Evolutionary conservation across 2,888 invertebrate species (phyloP), one percentile per base, ranked within the genome.

Genomic region (Operophtera brumata): DNA sequence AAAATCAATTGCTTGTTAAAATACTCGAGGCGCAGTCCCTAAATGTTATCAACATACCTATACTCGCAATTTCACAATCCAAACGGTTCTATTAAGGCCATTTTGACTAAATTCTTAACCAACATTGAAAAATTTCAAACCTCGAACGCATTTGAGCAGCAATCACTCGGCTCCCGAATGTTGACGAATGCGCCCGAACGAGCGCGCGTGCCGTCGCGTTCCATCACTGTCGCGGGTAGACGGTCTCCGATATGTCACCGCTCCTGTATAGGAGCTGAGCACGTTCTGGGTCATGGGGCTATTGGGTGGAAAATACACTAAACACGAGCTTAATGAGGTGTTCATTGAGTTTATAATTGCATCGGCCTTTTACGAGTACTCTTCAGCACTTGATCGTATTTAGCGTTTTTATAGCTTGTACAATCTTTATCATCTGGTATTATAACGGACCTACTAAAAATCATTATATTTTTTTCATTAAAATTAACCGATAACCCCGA

Each of bases 221-320:
- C 66, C 55, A 74, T 81, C 80, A 80, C 69, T 67, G 80, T 81
- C 80, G 65, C 55, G 62, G 65, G 67, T 58, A 66, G 64, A 70
- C 69, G 70, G 67, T 57, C 64, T 59, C 67, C 77, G 68, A 78
- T 82, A 78, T 45, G 58, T 61, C 59, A 66, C 61, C 62, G 65
- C 68, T 10, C 67, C 65, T 67, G 65, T 65, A 60, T 54, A 66
- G 64, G 68, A 69, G 62, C 69, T 69, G 65, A 60, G 61, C 62
- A 65, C 69, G 64, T 62, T 64, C 63, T 74, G 66, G 69, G 67
- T 67, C 69, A 67, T 42, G 61, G 47, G 62, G 66, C 61, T 59
- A 65, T 64, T 52, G 58, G 55, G 61, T 62, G 61, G 50, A 49
- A 65, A 66, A 65, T 64, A 65, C 41, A 43, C 45, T 43, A 37